These are phyloP conservation scores for Stratiomys singularior DNA, from an alignment of 2,888 invertebrate genomes.

Conservation along the genomic window DNA sequence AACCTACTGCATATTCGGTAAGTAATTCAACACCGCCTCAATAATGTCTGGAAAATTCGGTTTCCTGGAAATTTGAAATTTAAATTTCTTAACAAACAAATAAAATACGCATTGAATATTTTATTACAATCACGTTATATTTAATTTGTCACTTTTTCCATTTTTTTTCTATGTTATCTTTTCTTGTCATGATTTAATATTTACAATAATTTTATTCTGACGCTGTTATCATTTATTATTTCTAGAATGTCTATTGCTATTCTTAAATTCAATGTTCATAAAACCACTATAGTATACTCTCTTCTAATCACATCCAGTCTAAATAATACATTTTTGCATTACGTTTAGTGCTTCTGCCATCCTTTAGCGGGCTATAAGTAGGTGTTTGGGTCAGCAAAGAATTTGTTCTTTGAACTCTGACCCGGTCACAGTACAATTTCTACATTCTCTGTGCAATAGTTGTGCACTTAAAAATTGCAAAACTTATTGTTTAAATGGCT, in stretches of 20 bases:
- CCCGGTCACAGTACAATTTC: neutral
- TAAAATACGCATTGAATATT: neutral
- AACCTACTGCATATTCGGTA: too few species aligned
- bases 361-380: neutral
- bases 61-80: neutral
- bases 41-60: too few species aligned
- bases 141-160: slow-evolving; percentile 40
- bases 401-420: neutral
- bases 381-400: neutral
- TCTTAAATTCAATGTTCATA: slow-evolving; percentile 34
- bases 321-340: slow-evolving; percentile 46
- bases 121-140: slow-evolving; percentile 48
- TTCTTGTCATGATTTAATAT: slow-evolving; percentile 34
- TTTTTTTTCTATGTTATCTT: slow-evolving; percentile 25
- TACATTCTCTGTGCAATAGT: neutral
- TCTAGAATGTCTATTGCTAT: slow-evolving; percentile 31
- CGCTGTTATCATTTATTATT: neutral
- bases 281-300: slow-evolving; percentile 50
- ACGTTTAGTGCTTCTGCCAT: slow-evolving; percentile 21
- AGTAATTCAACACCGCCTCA: too few species aligned
- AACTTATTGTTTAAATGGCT: too few species aligned
- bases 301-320: slow-evolving; percentile 53
- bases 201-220: slow-evolving; percentile 46
- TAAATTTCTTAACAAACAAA: neutral
- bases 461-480: too few species aligned